These are phyloP conservation scores for Drosophila tristis DNA, from an alignment of 1,140 invertebrate genomes.

Conservation along the genomic window DNA sequence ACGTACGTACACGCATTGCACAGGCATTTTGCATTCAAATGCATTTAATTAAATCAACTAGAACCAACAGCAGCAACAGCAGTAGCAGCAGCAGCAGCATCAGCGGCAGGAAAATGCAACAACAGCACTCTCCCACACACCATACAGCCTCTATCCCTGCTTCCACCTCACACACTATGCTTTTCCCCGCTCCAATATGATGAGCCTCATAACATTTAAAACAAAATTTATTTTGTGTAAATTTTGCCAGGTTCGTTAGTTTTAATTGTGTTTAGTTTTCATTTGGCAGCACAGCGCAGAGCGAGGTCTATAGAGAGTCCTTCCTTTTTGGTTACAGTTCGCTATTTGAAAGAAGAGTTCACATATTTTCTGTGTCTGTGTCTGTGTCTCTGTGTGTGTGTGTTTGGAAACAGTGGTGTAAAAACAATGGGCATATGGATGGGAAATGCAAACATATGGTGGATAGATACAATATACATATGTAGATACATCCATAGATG, in stretches of 20 bases:
- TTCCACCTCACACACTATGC: neutral
- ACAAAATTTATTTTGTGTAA: slow-evolving; percentile 78
- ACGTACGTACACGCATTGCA: slow-evolving; percentile 69
- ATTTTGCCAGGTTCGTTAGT: slow-evolving; percentile 79
- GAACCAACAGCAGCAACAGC: slow-evolving; percentile 55
- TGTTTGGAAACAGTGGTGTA: too few relatives aligned
- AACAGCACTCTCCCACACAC: slow-evolving; percentile 37
- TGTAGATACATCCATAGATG: too few relatives aligned
- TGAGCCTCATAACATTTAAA: slow-evolving; percentile 78
- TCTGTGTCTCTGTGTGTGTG: too few relatives aligned
- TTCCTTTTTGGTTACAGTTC: too few relatives aligned
- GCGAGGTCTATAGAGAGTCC: neutral
- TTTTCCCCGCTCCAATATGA: slow-evolving; percentile 23
- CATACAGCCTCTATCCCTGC: neutral
- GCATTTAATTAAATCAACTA: slow-evolving; percentile 81
- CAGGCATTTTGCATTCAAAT: slow-evolving; percentile 79
- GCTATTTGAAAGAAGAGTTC: too few relatives aligned
- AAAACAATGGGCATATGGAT: too few relatives aligned
- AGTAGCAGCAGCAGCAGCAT: too few relatives aligned
- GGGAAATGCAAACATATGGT: too few relatives aligned
- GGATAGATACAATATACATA: too few relatives aligned
- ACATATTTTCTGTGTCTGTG: too few relatives aligned
- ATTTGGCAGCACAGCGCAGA: slow-evolving; percentile 49
- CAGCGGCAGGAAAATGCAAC: slow-evolving; percentile 56
- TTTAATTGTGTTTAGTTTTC: slow-evolving; percentile 80